Evolutionary conservation across 2,888 invertebrate species (phyloP).

Genomic region (Molorchus minor): DNA sequence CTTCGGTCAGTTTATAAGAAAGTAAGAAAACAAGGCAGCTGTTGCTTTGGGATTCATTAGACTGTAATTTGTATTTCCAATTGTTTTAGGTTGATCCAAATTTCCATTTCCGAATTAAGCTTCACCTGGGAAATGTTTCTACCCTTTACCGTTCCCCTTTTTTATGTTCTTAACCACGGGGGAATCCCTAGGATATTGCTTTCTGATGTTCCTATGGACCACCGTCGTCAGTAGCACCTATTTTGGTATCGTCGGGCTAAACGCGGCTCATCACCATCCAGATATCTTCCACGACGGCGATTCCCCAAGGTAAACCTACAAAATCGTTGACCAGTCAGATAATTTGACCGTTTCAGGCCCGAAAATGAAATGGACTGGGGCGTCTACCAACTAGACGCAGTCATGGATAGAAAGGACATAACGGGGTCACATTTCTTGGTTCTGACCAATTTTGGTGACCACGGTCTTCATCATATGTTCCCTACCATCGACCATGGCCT

Average conservation of each 20-base stretch:
- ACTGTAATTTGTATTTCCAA: neutral
- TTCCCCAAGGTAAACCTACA: constrained; percentile 67
- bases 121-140: constrained; percentile 32
- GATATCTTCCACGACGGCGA: constrained; percentile 83
- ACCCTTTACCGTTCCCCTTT: constrained; percentile 42
- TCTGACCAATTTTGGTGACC: constrained; percentile 80
- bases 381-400: constrained; percentile 76
- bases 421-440: constrained; percentile 73
- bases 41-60: neutral
- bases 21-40: constrained; percentile 40
- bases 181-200: constrained; percentile 50
- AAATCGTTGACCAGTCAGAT: neutral
- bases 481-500: constrained; percentile 82
- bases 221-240: constrained; percentile 68
- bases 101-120: constrained; percentile 1
- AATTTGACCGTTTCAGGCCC: constrained; percentile 40
- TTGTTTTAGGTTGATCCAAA: constrained; percentile 29
- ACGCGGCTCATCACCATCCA: constrained; percentile 83
- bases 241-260: constrained; percentile 73
- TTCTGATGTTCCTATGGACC: constrained; percentile 70
- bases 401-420: constrained; percentile 75
- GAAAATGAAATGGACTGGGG: constrained; percentile 73
- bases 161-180: constrained; percentile 39
- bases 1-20: constrained; percentile 31
- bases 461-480: constrained; percentile 81